Evolutionary conservation across 2,888 invertebrate species (phyloP), one percentile per base, ranked within the genome.

Genomic region (Deilephila porcellus): DNA sequence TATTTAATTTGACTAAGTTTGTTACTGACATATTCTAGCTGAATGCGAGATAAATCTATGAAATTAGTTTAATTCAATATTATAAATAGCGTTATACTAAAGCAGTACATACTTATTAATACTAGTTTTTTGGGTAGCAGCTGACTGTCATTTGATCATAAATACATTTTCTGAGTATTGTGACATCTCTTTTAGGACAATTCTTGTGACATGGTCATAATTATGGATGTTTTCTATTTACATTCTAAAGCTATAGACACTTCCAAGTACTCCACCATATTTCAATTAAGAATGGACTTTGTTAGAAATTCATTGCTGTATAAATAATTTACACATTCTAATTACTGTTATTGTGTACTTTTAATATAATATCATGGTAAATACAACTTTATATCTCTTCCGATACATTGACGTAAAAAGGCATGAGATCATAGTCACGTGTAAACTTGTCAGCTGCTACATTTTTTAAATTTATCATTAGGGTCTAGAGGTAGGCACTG

Each of bases 61-160:
- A 52, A 25, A 67, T 67, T 25, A 67, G 17, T 67, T n/a, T 67
- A 25, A 67, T 67, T 45, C 37, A 64, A 37, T 20, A 11, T 25
- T 17, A 2, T 67, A 52, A 67, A 67, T 67, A 29, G 45, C 52
- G 8, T 52, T 52, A 64, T 20, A 4, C 64, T 45, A 67, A 45
- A 67, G 67, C 67, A 52, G 20, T 67, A 25, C 25, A 25, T 25
- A 52, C 67, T 64, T 64, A 64, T 45, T 67, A 67, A 67, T 67
- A 45, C 52, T 67, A 64, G 64, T 25, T 52, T 67, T 67, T 67
- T 52, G 14, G 20, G 67, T 25, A 67, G 67, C 67, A 67, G 67
- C 67, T 67, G 67, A 67, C 67, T 17, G 32, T 3, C 11, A 17
- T 62, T 29, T 5, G 4, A n/a, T 32, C 11, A 14, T 20, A n/a